Evolutionary conservation across 2,888 invertebrate species (phyloP).

Genomic region (Eugnorisma glareosa): DNA sequence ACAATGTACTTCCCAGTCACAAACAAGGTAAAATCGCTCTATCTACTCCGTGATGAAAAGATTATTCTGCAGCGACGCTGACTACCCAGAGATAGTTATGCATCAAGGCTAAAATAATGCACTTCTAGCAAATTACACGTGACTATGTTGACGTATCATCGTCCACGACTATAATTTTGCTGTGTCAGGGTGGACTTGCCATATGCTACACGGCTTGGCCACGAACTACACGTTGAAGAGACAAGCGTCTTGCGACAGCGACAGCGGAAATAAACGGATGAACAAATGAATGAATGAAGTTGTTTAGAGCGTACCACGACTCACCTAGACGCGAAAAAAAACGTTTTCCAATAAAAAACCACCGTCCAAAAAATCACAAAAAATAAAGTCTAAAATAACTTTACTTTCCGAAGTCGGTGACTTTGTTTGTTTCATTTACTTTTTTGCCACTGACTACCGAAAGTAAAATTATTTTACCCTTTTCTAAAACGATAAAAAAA

Average conservation of each 20-base stretch:
- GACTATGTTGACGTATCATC: neutral
- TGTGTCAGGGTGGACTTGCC: neutral
- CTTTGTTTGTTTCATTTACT: too few species aligned
- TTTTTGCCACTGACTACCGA: too few species aligned
- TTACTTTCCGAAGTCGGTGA: too few species aligned
- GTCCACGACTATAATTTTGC: conserved; percentile 1
- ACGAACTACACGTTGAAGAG: neutral
- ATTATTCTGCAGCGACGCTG: neutral
- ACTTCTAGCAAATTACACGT: neutral
- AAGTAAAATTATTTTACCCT: too few species aligned
- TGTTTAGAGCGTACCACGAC: neutral
- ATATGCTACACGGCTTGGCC: neutral
- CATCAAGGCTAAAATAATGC: neutral
- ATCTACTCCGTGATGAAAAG: neutral
- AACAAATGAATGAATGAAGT: neutral
- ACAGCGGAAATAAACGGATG: too few species aligned
- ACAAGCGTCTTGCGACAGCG: neutral
- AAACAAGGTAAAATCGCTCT: neutral
- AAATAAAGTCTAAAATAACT: too few species aligned
- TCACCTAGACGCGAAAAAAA: too few species aligned
- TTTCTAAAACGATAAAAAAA: too few species aligned
- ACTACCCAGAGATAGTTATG: neutral
- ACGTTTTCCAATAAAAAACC: too few species aligned
- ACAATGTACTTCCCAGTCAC: neutral
- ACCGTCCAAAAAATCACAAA: too few species aligned